Conservation (phyloP, 2,113 vertebrate genomes). For the Oplegnathus fasciatus region DNA sequence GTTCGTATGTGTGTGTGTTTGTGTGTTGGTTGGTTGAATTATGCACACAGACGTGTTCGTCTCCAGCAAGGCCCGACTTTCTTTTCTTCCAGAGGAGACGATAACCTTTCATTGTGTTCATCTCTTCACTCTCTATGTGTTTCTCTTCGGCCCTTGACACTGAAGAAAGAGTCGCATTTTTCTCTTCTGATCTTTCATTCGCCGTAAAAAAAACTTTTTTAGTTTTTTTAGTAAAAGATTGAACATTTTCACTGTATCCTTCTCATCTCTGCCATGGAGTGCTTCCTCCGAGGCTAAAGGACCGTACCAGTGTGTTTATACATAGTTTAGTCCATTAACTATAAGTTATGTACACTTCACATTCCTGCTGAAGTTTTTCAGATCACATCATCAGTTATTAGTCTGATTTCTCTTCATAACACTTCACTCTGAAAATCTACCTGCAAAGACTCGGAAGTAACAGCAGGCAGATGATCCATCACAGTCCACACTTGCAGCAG, state of each 20-base stretch:
- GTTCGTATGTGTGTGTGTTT: background rate
- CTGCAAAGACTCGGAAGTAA: background rate
- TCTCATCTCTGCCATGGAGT: background rate
- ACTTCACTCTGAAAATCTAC: background rate
- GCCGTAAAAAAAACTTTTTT: too few species aligned
- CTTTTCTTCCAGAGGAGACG: constrained; percentile 11
- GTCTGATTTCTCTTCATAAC: background rate
- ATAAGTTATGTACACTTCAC: background rate
- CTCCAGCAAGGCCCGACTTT: constrained; percentile 18
- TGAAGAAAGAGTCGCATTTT: background rate
- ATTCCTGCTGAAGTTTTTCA: background rate
- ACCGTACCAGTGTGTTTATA: accelerated
- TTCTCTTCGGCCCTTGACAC: constrained; percentile 5
- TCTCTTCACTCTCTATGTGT: background rate
- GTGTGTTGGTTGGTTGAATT: background rate
- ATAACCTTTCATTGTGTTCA: background rate
- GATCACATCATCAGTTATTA: background rate
- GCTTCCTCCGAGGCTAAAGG: background rate
- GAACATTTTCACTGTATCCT: background rate
- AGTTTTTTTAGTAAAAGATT: too few species aligned
- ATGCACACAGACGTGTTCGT: background rate
- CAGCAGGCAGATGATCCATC: background rate
- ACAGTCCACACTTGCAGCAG: background rate
- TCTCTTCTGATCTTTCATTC: background rate
- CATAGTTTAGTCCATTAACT: background rate